Base-by-base conservation (phyloP, 92 coral and sea anemone genomes). In the Bergia puertoricense region DNA sequence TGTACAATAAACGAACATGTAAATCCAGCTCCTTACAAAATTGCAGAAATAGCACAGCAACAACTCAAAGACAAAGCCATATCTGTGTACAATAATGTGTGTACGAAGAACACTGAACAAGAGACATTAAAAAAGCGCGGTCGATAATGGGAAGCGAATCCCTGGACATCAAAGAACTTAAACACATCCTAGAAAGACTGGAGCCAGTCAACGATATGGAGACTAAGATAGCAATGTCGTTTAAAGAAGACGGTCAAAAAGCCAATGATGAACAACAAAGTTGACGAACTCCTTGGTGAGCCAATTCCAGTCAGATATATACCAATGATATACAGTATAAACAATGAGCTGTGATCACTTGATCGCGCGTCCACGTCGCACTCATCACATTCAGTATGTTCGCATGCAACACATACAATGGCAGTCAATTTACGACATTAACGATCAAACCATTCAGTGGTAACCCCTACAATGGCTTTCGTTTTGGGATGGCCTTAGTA, bases 151-250 rank as follows among this genome's bases (percentile, higher is more conserved):
- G 1, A 62, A 80, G 84, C 38, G 13, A 46, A 4, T 39, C 38
- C 30, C 41, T 69, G 39, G 85, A 46, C 67, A 54, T 46, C 8
- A 62, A 80, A 80, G 85, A 80, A 38, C 23, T 80, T 0, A 36
- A 46, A 30, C 0, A 48, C 6, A 44, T 79, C 69, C 39, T 79
- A 15, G 83, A 44, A 3, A 18, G 83, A 2, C 68, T 80, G 38
- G 36, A 80, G 30, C 85, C 3, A 54, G 85, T 80, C 39, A 40
- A 80, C 11, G 85, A 5, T 44, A 48, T 79, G 83, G 57, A 79
- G 65, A 40, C 4, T 9, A 79, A 22, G 7, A 79, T 79, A 5
- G 57, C 83, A 5, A 39, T 57, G 23, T 48, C 83, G 23, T 79
- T 48, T 65, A 57, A 42, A 22, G 83, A 79, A 50, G 62, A 79